phyloP scores from a whole-genome alignment of 2,888 invertebrate genomes.

The Pteria penguin region DNA sequence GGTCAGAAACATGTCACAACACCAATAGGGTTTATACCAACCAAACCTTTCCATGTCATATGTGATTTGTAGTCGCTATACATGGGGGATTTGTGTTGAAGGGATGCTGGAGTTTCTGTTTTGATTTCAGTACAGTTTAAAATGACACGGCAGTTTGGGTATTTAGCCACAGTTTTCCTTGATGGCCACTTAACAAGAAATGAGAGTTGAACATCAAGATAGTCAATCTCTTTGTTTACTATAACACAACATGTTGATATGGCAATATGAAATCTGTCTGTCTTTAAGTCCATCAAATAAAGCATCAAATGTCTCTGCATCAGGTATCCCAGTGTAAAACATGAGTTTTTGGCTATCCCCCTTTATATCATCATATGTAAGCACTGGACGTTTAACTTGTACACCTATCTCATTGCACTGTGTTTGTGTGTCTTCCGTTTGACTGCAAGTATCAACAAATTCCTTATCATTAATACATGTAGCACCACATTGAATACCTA shows the following conservation, averaged over 20 bases:
- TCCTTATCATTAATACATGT: too few relatives aligned
- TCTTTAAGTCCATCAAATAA: constrained; percentile 39
- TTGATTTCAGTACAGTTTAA: constrained; percentile 1
- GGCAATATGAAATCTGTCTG: too few relatives aligned
- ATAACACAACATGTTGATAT: too few relatives aligned
- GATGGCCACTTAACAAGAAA: too few relatives aligned
- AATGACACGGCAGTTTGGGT: constrained; percentile 4
- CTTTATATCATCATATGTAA: constrained; percentile 41
- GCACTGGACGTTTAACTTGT: constrained; percentile 25
- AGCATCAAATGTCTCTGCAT: constrained; percentile 24
- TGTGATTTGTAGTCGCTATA: constrained; percentile 3
- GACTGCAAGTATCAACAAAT: neutral
- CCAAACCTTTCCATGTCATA: too few relatives aligned
- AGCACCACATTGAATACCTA: too few relatives aligned
- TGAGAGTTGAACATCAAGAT: too few relatives aligned
- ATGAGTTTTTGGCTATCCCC: constrained; percentile 12
- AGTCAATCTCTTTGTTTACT: too few relatives aligned
- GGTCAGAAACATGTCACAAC: constrained; percentile 16
- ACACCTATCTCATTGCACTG: neutral
- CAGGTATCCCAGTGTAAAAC: constrained; percentile 45
- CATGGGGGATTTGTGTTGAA: neutral
- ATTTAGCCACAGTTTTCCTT: too few relatives aligned
- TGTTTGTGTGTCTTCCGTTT: neutral
- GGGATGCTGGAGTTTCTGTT: neutral
- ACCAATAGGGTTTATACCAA: constrained; percentile 19